Conservation (phyloP, 2,797 vertebrate species). For the Anguilla marmorata region DNA sequence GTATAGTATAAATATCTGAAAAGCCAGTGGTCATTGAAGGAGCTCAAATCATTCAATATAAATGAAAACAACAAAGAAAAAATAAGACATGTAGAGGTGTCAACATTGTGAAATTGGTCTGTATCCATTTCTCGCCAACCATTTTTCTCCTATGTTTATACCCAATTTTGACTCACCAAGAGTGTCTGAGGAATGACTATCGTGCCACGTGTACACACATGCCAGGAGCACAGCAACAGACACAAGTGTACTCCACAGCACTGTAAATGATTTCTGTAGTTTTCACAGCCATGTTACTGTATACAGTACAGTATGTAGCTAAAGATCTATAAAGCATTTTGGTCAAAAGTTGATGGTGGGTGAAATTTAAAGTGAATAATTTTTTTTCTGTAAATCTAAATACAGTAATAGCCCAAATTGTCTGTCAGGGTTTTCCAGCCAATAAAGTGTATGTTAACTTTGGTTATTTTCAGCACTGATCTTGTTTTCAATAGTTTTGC, state of each 20-base stretch:
- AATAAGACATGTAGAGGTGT: not conserved
- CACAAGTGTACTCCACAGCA: not conserved
- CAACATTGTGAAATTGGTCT: not conserved
- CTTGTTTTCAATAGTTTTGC: too few relatives aligned
- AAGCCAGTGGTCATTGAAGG: not conserved
- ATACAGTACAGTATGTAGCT: too few relatives aligned
- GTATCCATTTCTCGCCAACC: not conserved
- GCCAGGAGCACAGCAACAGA: not conserved
- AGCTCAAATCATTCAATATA: not conserved
- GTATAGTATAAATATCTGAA: not conserved
- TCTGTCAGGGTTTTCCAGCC: too few relatives aligned
- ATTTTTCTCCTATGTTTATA: not conserved
- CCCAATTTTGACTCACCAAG: not conserved
- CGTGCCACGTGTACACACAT: not conserved
- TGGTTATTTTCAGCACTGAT: too few relatives aligned
- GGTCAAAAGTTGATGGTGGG: too few relatives aligned
- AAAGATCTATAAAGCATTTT: too few relatives aligned
- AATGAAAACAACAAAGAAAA: conserved; percentile 2
- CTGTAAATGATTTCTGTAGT: too few relatives aligned
- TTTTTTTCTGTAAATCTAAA: too few relatives aligned
- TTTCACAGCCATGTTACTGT: too few relatives aligned
- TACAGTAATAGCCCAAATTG: too few relatives aligned
- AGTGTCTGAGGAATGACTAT: not conserved
- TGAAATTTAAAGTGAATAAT: too few relatives aligned
- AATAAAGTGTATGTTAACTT: too few relatives aligned